phyloP scores from a whole-genome alignment of 2,888 invertebrate species.

The Palloptera scutellata region DNA sequence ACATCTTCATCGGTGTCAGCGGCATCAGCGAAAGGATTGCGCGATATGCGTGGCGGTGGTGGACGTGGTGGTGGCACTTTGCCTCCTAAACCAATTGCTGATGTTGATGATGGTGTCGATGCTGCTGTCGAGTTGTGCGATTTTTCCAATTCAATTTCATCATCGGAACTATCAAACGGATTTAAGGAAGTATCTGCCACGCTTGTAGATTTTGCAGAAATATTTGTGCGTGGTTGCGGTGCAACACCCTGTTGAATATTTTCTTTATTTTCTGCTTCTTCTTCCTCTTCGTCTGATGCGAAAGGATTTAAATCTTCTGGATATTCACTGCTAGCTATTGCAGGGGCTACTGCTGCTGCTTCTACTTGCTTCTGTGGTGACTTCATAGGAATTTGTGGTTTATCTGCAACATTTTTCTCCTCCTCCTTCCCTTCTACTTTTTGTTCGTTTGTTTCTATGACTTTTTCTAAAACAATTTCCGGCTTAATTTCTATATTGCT shows the following conservation, averaged over 20 bases:
- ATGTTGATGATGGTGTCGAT: conserved; percentile 30
- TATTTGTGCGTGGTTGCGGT: conserved; percentile 34
- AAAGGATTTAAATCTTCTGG: conserved; percentile 87
- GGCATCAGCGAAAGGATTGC: conserved; percentile 81
- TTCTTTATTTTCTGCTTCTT: conserved; percentile 62
- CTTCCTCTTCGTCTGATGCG: conserved; percentile 72
- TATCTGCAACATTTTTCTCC: conserved; percentile 20
- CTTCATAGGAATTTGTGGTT: neutral
- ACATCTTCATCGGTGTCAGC: conserved; percentile 62
- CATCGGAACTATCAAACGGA: conserved; percentile 76
- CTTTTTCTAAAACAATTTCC: conserved; percentile 21
- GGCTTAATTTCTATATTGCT: conserved; percentile 1
- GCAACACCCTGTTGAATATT: conserved; percentile 32
- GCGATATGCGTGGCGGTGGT: conserved; percentile 64
- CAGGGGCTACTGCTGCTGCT: conserved; percentile 13
- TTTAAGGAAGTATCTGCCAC: conserved; percentile 60
- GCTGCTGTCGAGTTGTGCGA: conserved; percentile 32
- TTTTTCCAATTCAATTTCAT: conserved; percentile 65
- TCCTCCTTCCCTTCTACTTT: conserved; percentile 23
- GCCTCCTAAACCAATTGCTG: neutral
- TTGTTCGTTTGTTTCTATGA: conserved; percentile 9
- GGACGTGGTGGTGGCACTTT: conserved; percentile 62
- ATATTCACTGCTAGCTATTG: conserved; percentile 64
- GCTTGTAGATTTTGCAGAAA: conserved; percentile 27
- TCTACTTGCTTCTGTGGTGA: conserved; percentile 13